Evolutionary conservation across 2,888 invertebrate species (phyloP).

Genomic region (Didymodactylos carnosus): DNA sequence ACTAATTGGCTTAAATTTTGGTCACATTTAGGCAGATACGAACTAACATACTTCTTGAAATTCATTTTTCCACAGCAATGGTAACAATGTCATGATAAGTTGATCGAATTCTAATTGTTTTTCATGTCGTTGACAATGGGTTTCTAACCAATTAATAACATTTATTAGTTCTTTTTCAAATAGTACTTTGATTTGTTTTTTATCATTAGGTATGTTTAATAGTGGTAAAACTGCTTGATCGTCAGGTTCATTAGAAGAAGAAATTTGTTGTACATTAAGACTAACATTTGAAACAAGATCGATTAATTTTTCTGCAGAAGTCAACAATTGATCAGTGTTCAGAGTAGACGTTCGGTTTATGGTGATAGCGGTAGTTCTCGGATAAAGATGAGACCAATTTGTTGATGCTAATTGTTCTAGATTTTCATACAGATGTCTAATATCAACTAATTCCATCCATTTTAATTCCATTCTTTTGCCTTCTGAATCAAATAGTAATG

Average conservation of each 20-base stretch:
- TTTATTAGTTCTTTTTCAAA: background rate
- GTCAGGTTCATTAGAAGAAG: background rate
- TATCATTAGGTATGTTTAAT: too few relatives aligned
- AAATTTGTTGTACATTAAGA: background rate
- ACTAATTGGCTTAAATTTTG: too few relatives aligned
- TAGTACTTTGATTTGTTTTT: background rate
- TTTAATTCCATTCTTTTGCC: background rate
- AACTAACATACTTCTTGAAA: background rate
- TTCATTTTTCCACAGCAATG: background rate
- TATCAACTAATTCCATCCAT: background rate
- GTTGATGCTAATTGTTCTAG: background rate
- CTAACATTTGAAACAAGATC: background rate
- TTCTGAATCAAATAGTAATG: slow-evolving; percentile 39
- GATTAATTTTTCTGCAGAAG: background rate
- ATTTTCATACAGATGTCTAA: background rate
- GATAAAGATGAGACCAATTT: background rate
- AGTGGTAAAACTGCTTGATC: background rate
- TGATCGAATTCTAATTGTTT: background rate
- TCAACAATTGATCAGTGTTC: background rate
- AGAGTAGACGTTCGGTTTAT: background rate
- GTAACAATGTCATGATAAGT: background rate
- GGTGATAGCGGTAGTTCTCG: background rate
- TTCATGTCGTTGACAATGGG: background rate
- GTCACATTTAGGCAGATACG: too few relatives aligned
- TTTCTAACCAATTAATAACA: background rate